Percentiles rank a stretch among this genome's conserved stretches.
Evolutionary conservation across 2,888 invertebrate genomes (phyloP).

Genomic region (Drosophila gaucha): DNA sequence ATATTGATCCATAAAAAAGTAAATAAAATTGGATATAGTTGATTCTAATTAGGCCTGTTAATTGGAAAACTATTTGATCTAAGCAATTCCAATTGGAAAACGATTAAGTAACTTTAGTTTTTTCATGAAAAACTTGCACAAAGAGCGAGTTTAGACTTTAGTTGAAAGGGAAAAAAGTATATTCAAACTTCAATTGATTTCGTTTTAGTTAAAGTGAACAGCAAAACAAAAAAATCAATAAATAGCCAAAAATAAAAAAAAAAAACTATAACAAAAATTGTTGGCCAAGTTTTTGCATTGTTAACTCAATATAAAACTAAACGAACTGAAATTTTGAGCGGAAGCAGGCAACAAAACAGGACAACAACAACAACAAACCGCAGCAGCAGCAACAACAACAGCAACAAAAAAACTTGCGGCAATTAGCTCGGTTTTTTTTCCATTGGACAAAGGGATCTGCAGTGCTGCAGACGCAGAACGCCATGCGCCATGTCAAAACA

Average conservation of each 20-base stretch:
- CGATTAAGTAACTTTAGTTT: too few relatives aligned
- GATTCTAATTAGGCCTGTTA: too few relatives aligned
- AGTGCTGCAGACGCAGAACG: slow-evolving; percentile 69
- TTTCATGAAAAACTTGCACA: too few relatives aligned
- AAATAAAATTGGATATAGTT: too few relatives aligned
- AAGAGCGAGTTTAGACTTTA: neutral
- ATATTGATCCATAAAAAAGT: neutral
- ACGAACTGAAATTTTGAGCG: too few relatives aligned
- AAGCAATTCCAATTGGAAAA: too few relatives aligned
- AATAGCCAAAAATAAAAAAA: slow-evolving; percentile 11
- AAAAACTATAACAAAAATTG: neutral
- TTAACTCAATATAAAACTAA: slow-evolving; percentile 16
- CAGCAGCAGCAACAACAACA: neutral
- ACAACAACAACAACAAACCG: neutral
- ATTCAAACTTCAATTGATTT: neutral
- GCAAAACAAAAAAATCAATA: slow-evolving; percentile 5
- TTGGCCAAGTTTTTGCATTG: neutral
- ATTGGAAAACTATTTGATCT: too few relatives aligned
- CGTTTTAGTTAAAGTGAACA: neutral
- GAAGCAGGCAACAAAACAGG: slow-evolving; percentile 1
- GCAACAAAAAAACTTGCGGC: neutral
- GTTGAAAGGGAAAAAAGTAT: slow-evolving; percentile 13
- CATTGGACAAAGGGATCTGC: slow-evolving; percentile 50
- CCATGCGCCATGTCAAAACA: slow-evolving; percentile 90
- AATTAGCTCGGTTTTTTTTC: slow-evolving; percentile 2